These are phyloP conservation scores for Sebastes schlegelii DNA, from an alignment of 2,113 vertebrate species.

Conservation along the genomic window DNA sequence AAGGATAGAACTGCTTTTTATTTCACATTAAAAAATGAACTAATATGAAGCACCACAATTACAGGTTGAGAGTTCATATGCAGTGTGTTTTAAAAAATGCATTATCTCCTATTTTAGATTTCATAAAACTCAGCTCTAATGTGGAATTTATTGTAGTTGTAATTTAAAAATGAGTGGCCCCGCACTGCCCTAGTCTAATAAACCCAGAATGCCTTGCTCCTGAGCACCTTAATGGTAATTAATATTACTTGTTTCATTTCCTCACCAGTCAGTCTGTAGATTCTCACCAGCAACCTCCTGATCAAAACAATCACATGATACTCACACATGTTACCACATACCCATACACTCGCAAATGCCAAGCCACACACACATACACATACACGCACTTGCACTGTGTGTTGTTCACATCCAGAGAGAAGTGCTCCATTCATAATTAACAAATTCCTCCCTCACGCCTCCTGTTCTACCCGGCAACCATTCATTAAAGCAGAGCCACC, in stretches of 20 bases:
- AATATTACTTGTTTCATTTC: not conserved
- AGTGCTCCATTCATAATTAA: constrained; percentile 85
- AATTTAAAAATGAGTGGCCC: not conserved
- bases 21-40: not conserved
- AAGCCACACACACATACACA: constrained; percentile 36
- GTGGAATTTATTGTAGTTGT: not conserved
- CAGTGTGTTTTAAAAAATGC: no score
- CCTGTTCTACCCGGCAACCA: constrained; percentile 85
- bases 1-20: not conserved
- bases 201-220: constrained; percentile 23
- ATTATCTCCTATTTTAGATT: not conserved
- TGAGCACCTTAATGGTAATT: not conserved
- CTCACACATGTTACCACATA: constrained; percentile 30
- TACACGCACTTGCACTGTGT: constrained; percentile 28
- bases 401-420: constrained; percentile 67
- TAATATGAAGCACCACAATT: no score
- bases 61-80: no score
- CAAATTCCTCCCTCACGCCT: constrained; percentile 83
- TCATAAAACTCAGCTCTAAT: not conserved
- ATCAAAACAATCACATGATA: constrained; percentile 7
- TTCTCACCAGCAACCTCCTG: constrained; percentile 6
- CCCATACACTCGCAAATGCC: not conserved
- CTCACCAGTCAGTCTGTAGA: not conserved
- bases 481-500: constrained; percentile 75
- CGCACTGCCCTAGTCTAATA: not conserved